Conservation (phyloP, 2,113 vertebrate genomes). For the Proterorhinus semilunaris region DNA sequence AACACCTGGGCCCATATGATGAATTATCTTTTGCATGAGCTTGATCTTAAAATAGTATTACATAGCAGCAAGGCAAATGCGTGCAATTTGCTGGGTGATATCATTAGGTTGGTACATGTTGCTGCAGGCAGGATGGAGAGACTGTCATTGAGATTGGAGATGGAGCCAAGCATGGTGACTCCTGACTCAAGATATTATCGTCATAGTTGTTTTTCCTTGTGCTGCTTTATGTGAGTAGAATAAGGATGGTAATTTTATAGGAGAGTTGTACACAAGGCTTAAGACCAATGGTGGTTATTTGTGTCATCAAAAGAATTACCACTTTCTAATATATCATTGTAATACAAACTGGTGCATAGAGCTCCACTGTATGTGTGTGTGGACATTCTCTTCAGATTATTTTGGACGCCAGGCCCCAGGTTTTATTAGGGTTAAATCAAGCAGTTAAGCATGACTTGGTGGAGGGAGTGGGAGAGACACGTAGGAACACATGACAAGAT, state of each 20-base stretch:
- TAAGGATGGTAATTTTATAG: neutral
- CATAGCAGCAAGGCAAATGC: slow-evolving; percentile 24
- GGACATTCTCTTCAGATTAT: too few species aligned
- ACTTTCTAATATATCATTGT: too few species aligned
- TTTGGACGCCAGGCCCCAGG: too few species aligned
- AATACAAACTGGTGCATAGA: too few species aligned
- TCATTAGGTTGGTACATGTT: slow-evolving; percentile 29
- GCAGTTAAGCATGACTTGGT: too few species aligned
- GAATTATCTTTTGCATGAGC: slow-evolving; percentile 23
- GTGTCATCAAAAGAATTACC: neutral
- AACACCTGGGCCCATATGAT: neutral
- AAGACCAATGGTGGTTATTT: neutral
- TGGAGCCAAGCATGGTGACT: slow-evolving; percentile 29
- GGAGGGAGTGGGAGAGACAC: too few species aligned
- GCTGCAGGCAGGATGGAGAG: slow-evolving; percentile 34
- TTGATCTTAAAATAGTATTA: slow-evolving; percentile 32
- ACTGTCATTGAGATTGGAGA: slow-evolving; percentile 30
- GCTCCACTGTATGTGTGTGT: too few species aligned
- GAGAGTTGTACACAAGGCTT: neutral
- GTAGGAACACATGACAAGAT: too few species aligned
- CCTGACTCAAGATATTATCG: slow-evolving; percentile 36
- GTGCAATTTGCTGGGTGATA: slow-evolving; percentile 44
- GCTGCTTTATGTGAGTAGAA: slow-evolving; percentile 24
- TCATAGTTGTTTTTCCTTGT: slow-evolving; percentile 9
- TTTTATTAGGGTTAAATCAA: too few species aligned